Evolutionary conservation across 1,140 invertebrate genomes (phyloP).

Genomic region (Temnothorax longispinosus): DNA sequence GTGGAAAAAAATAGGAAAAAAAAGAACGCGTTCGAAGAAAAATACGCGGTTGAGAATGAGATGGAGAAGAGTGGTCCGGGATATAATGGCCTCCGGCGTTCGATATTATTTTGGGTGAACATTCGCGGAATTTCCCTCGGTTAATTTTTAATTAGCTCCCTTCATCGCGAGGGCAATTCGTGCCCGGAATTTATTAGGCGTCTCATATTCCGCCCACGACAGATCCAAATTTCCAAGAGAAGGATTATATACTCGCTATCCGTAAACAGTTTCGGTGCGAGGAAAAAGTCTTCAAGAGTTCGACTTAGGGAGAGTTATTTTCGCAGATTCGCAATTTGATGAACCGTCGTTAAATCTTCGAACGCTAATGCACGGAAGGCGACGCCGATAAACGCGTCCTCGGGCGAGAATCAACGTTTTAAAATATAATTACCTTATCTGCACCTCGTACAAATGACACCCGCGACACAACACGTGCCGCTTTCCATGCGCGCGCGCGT

Average conservation of each 20-base stretch:
- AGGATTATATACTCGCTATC: neutral
- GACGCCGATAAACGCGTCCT: neutral
- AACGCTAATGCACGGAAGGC: neutral
- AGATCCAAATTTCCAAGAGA: neutral
- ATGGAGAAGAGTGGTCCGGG: neutral
- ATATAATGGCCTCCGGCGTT: slow-evolving; percentile 48
- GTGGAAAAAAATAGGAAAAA: neutral
- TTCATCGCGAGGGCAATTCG: neutral
- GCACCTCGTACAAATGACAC: slow-evolving; percentile 59
- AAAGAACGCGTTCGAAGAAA: slow-evolving; percentile 1
- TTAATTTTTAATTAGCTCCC: slow-evolving; percentile 69
- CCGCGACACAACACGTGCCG: neutral
- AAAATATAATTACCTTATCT: slow-evolving; percentile 65
- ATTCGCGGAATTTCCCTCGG: slow-evolving; percentile 38
- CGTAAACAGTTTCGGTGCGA: neutral
- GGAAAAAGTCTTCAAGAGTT: neutral
- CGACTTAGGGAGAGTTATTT: neutral
- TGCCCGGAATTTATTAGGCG: slow-evolving; percentile 36
- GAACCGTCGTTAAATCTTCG: neutral
- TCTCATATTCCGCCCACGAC: neutral
- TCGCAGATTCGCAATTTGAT: neutral
- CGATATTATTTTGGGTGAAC: slow-evolving; percentile 65
- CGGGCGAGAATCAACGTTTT: slow-evolving; percentile 16
- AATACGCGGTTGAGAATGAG: slow-evolving; percentile 16
- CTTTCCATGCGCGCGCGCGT: neutral